Conservation (phyloP, 1,140 invertebrate genomes). For the Dreissena rostriformis region DNA sequence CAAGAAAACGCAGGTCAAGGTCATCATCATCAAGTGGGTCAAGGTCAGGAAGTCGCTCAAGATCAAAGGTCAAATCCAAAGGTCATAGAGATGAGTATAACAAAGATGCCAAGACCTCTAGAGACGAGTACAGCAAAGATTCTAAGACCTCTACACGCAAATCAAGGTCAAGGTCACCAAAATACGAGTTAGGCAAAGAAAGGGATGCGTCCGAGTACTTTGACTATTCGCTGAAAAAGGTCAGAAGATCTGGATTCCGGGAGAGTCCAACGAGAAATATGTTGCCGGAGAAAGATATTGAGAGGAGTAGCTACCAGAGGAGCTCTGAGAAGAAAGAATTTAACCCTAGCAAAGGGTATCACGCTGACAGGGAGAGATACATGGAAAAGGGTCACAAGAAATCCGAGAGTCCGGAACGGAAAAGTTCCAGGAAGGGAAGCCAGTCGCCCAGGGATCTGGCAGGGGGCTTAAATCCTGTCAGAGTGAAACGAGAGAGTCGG, state of each 20-base stretch:
- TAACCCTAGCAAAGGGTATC: not conserved
- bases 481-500: not conserved
- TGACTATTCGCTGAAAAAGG: conserved; percentile 10
- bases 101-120: not conserved
- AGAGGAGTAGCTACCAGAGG: not conserved
- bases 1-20: not conserved
- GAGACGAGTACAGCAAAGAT: not conserved
- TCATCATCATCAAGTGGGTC: conserved; percentile 25
- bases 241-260: conserved; percentile 44
- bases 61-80: not conserved
- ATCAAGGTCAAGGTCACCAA: conserved; percentile 4
- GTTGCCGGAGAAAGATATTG: conserved; percentile 8
- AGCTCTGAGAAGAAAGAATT: not conserved
- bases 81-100: not conserved
- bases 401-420: not conserved
- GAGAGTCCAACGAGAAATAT: conserved; percentile 41
- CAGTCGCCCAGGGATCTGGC: not conserved
- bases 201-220: not conserved
- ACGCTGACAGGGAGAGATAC: conserved; percentile 1
- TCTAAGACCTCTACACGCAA: not conserved
- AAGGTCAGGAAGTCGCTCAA: conserved; percentile 29
- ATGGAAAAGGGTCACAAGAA: not conserved
- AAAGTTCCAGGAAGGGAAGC: not conserved
- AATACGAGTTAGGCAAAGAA: not conserved
- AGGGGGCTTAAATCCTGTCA: not conserved